Evolutionary conservation across 2,797 vertebrate species (phyloP).

Genomic region (Menidia menidia): DNA sequence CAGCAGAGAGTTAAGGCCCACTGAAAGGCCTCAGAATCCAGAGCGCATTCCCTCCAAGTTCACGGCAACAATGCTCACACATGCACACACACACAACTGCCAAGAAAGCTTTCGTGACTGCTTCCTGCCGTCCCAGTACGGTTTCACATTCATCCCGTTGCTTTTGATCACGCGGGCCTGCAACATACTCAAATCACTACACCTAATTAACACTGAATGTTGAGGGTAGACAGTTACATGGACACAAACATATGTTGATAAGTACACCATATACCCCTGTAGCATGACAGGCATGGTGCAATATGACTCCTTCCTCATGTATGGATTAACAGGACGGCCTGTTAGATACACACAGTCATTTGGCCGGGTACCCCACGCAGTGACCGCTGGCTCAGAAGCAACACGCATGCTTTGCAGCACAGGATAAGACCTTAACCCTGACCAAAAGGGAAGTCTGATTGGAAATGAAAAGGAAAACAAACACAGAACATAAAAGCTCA

Average conservation of each 20-base stretch:
- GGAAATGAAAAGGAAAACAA: constrained; percentile 40
- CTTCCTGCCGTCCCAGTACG: constrained; percentile 58
- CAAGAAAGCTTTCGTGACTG: constrained; percentile 64
- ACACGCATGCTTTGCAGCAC: constrained; percentile 13
- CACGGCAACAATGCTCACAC: constrained; percentile 29
- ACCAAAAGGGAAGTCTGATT: constrained; percentile 16
- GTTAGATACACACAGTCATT: constrained; percentile 58
- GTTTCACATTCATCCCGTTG: constrained; percentile 60
- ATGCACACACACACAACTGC: constrained; percentile 38
- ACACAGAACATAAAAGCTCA: constrained; percentile 13
- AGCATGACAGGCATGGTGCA: constrained; percentile 38
- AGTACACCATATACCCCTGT: constrained; percentile 16
- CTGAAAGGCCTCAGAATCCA: constrained; percentile 69
- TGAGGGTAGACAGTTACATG: constrained; percentile 48
- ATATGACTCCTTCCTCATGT: constrained; percentile 52
- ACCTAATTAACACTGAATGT: constrained; percentile 73
- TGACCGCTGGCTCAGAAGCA: constrained; percentile 27
- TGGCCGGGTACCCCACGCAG: constrained; percentile 58
- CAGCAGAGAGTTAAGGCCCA: constrained; percentile 68
- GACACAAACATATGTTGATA: constrained; percentile 45
- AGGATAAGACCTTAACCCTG: constrained; percentile 17
- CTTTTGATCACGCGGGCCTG: constrained; percentile 68
- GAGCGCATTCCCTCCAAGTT: constrained; percentile 65
- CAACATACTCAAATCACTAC: constrained; percentile 57
- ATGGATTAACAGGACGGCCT: constrained; percentile 66